Conservation (phyloP, 2,797 vertebrate genomes). For the Sebastes goodei region DNA sequence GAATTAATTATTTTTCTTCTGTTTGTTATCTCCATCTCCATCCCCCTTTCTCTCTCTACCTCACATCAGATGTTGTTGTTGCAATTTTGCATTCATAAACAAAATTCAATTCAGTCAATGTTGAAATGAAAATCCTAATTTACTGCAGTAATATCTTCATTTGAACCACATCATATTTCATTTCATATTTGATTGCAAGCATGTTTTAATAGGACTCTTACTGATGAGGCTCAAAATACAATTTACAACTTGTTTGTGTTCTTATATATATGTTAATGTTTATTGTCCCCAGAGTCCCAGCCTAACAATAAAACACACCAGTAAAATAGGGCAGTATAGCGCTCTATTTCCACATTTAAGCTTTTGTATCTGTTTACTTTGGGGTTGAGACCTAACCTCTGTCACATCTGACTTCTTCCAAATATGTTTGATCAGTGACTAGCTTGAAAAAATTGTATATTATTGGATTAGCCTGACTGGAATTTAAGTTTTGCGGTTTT, state of each 20-base stretch:
- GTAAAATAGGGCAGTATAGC: not conserved
- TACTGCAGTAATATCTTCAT: constrained; percentile 8
- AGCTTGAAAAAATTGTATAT: not conserved
- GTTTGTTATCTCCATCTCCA: not conserved
- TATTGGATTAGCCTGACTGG: not conserved
- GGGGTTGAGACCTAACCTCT: no score
- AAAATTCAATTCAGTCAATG: not conserved
- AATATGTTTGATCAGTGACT: not conserved
- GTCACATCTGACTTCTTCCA: not conserved
- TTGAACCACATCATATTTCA: not conserved
- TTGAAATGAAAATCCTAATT: constrained; percentile 15
- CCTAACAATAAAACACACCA: not conserved
- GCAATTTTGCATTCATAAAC: not conserved
- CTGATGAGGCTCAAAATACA: not conserved
- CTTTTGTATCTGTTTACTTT: not conserved
- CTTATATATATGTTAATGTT: not conserved
- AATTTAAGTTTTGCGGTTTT: no score
- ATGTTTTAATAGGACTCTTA: not conserved
- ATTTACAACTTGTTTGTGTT: not conserved
- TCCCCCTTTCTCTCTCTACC: not conserved
- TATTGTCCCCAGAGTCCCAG: not conserved
- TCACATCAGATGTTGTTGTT: not conserved
- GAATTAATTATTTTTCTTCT: not conserved
- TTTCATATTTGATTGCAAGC: not conserved
- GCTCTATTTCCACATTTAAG: not conserved